phyloP scores from a whole-genome alignment of 2,797 vertebrate species.

The Bryconaethiops microstoma region DNA sequence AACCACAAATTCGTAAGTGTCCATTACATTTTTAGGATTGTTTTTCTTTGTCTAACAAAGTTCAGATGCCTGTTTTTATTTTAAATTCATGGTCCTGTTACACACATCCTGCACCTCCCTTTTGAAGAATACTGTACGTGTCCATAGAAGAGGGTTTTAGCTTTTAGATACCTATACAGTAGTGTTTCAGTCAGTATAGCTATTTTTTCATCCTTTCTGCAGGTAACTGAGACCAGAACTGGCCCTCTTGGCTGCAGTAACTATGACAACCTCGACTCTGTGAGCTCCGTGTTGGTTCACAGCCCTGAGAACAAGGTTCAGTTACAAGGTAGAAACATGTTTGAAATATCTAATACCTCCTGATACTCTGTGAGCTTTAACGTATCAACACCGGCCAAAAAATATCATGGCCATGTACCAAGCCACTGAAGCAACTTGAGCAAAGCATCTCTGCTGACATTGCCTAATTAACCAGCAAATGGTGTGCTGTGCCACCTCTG shows the following conservation, averaged over 20 bases:
- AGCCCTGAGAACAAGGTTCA: conserved; percentile 98
- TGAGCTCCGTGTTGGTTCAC: conserved; percentile 97
- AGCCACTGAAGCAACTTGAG: not conserved
- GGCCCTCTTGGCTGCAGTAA: conserved; percentile 98
- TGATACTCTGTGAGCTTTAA: not conserved
- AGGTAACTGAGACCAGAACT: conserved; percentile 97
- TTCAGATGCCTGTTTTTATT: not conserved
- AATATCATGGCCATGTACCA: not conserved
- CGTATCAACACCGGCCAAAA: not conserved
- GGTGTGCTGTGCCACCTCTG: not conserved
- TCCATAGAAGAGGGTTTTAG: not conserved
- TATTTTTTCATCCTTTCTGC: conserved; percentile 26
- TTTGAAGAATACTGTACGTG: not conserved
- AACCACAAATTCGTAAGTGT: not conserved
- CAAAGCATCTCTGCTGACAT: not conserved
- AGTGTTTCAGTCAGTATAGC: conserved; percentile 9
- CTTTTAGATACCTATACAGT: not conserved
- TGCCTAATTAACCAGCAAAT: not conserved
- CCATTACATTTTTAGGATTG: not conserved
- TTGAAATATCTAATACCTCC: not conserved
- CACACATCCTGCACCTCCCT: not conserved
- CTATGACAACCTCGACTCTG: conserved; percentile 99
- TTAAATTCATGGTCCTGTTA: not conserved
- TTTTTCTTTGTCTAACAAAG: not conserved
- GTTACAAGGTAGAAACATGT: conserved; percentile 86